Evolutionary conservation across 30 jellyfish, hydroid and myxozoan species (phyloP), one percentile per base, ranked within the genome.

Genomic region (Cassiopea xamachana): DNA sequence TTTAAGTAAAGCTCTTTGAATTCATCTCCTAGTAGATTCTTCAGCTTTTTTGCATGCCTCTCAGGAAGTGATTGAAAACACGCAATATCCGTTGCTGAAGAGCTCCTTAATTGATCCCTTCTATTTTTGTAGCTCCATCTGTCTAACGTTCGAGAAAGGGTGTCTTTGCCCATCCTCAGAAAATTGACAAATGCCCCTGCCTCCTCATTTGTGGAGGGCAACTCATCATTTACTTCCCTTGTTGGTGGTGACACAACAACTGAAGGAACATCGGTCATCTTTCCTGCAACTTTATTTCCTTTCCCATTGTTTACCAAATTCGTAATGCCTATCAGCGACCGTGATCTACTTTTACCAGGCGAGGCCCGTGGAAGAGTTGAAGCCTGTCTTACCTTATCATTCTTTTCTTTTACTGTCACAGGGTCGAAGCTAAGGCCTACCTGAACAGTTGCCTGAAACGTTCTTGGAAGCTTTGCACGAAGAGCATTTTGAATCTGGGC

Each of bases 341-440:
- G 80, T 13, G 95, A 79, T 58, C 95, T 88, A 17, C 48, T 49
- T 73, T 82, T 88, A 16, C 75, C 86, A 44, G 59, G 73, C 46
- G 79, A 44, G 87, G 79, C 68, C 44, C 80, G 47, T 3, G 95
- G 68, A 3, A 79, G 75, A 9, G 80, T 79, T 47, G 46, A 47
- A 47, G 90, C 69, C 10, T 87, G 80, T 9, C 94, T 84, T 14
- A 82, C 90, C 48, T 49, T 55, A 69, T 88, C 59, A 60, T 78
- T 87, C 72, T 90, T 74, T 69, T 90, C 93, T 69, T 67, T 83
- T 4, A 79, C 82, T 7, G 91, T 90, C 13, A 90, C 81, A 16
- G 97, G 97, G 60, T 90, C 97, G 45, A 84, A 80, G 77, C 91
- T 80, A n/a, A 90, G 89, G 77, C 97, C 97, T 93, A 90, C 86